Evolutionary conservation across 2,888 invertebrate species (phyloP), one percentile per base, ranked within the genome.

Genomic region (Ellobium chinense): DNA sequence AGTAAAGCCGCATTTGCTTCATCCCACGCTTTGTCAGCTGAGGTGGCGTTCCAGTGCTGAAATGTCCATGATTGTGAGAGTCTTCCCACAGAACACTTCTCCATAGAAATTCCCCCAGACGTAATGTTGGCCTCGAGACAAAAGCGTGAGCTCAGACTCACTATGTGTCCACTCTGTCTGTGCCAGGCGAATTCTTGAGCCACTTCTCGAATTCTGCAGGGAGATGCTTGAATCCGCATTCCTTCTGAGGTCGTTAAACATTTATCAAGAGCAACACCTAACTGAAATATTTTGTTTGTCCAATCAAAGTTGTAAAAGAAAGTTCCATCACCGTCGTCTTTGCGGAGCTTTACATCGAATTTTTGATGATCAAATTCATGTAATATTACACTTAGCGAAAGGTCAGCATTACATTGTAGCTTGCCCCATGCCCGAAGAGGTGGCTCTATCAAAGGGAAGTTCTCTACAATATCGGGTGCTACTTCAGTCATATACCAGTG

Each of bases 401-500:
- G 29, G 63, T 75, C 65, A 18, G 46, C 39, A 29, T 29, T 56
- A 21, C 5, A 9, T 34, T 27, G 31, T 12, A 65, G 2, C 18
- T 7, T n/a, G 21, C 65, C 65, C 65, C 65, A 65, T 4, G 65
- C 65, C 18, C 27, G 3, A 31, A 29, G 34, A 29, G 65, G 29
- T 9, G 65, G 65, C 9, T 65, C 65, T 12, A 34, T 34, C 34
- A 65, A 18, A 18, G 65, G 65, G 18, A 31, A 65, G 5, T 34
- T 9, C 1, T 65, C 12, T 1, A 65, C 29, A 65, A 65, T 31
- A 29, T 65, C 65, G 31, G 65, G 68, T n/a, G 68, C 68, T n/a
- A 68, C 46, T 21, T 68, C 27, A 9, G 24, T 36, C 68, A 68
- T 68, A 31, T 37, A 68, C 68, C 68, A 68, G n/a, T 68, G n/a